phyloP scores from a whole-genome alignment of 2,797 vertebrate genomes.

The Garrulus glandarius region DNA sequence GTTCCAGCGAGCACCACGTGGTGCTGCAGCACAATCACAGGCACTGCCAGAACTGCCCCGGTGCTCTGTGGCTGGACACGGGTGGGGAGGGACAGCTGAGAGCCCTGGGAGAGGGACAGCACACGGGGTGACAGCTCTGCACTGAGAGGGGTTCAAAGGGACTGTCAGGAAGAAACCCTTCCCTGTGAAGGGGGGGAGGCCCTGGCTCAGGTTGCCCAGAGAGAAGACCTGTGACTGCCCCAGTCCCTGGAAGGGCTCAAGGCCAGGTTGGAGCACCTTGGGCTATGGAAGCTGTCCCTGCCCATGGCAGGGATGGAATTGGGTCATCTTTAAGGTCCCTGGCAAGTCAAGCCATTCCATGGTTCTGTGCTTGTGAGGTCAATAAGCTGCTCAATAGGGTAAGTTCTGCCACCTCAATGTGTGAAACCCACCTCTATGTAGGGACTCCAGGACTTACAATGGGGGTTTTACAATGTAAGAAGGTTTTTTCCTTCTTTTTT shows the following conservation, averaged over 20 bases:
- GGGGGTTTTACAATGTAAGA: rapidly evolving
- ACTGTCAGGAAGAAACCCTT: rapidly evolving
- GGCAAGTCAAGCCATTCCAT: background rate
- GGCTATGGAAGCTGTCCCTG: background rate
- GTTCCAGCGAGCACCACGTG: background rate
- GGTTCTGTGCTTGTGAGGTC: background rate
- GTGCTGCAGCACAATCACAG: background rate
- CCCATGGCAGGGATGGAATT: background rate
- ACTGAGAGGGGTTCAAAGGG: rapidly evolving
- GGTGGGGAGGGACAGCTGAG: background rate
- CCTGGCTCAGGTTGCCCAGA: background rate
- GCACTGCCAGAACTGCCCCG: background rate
- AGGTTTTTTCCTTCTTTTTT: rapidly evolving
- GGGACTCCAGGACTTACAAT: background rate
- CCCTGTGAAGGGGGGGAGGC: background rate
- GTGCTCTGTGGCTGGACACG: rapidly evolving
- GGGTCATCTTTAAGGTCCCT: background rate
- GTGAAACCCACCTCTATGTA: rapidly evolving
- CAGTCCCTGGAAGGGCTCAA: background rate
- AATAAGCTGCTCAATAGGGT: background rate
- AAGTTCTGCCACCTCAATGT: background rate
- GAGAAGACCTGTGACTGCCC: background rate
- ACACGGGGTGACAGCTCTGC: background rate
- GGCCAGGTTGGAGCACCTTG: background rate
- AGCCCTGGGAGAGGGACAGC: background rate